A percentile compares a stretch with the other conserved stretches of the same genome.
These are phyloP conservation scores for Pseudanteris insignis DNA, from an alignment of 2,888 invertebrate species.

Conservation along the genomic window DNA sequence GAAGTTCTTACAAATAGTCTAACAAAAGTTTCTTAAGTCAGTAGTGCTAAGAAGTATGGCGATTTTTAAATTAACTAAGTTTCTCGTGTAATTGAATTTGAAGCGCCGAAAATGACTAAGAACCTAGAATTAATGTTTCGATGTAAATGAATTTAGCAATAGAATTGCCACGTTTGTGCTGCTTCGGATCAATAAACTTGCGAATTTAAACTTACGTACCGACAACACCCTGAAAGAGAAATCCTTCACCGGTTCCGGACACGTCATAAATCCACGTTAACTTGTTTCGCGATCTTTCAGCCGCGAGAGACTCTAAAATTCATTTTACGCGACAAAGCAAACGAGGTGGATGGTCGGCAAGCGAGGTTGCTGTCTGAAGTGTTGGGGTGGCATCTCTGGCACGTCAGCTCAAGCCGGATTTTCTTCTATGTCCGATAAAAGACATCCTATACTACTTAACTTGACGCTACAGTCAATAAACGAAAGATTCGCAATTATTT, in stretches of 20 bases:
- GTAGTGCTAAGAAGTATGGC: too few species aligned
- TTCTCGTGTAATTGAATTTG: too few species aligned
- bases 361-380: slow-evolving; percentile 49
- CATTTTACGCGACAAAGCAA: slow-evolving; percentile 14
- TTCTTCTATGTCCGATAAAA: slow-evolving; percentile 14
- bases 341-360: slow-evolving; percentile 12
- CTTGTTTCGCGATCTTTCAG: slow-evolving; percentile 37
- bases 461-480: too few species aligned
- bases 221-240: slow-evolving; percentile 20
- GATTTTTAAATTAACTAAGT: too few species aligned
- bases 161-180: too few species aligned
- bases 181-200: not conserved
- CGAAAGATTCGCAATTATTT: too few species aligned
- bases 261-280: slow-evolving; percentile 36
- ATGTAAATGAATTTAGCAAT: too few species aligned
- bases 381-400: slow-evolving; percentile 51
- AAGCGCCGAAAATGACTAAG: too few species aligned
- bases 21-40: too few species aligned
- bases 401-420: slow-evolving; percentile 38
- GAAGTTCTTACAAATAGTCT: too few species aligned
- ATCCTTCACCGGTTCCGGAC: slow-evolving; percentile 27
- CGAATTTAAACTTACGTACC: slow-evolving; percentile 1
- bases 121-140: too few species aligned
- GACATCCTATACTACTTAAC: too few species aligned
- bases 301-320: slow-evolving; percentile 31